Evolutionary conservation across 2,888 invertebrate genomes (phyloP).

Genomic region (Zhuqinia jingwanae): DNA sequence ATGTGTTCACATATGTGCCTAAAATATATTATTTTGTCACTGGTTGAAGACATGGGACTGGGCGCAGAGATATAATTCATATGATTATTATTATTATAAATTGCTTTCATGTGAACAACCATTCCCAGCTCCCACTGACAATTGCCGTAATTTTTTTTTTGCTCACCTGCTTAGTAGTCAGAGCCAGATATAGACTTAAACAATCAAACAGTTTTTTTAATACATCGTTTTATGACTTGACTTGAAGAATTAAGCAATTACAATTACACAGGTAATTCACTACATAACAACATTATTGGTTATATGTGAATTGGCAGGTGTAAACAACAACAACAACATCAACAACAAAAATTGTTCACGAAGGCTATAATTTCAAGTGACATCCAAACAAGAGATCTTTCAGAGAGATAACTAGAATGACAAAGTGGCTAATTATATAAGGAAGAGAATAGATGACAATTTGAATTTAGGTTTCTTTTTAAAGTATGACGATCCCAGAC

Average conservation of each 20-base stretch:
- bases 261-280: too few species aligned
- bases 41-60: slow-evolving; percentile 5
- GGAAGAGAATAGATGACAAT: background rate
- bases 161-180: too few species aligned
- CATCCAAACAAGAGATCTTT: background rate
- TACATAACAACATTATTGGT: background rate
- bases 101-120: background rate
- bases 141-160: background rate
- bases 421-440: background rate
- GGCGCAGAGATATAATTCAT: background rate
- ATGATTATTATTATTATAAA: background rate
- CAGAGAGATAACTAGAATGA: background rate
- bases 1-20: slow-evolving; percentile 1
- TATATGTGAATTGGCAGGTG: background rate
- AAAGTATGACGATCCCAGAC: background rate
- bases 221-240: too few species aligned
- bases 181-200: too few species aligned
- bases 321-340: too few species aligned
- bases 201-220: too few species aligned
- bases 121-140: background rate
- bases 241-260: background rate
- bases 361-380: background rate
- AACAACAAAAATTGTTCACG: background rate
- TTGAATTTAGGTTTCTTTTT: background rate
- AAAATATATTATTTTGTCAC: slow-evolving; percentile 48